These are phyloP conservation scores for Strix occidentalis DNA, from an alignment of 2,797 vertebrate genomes.

Conservation along the genomic window DNA sequence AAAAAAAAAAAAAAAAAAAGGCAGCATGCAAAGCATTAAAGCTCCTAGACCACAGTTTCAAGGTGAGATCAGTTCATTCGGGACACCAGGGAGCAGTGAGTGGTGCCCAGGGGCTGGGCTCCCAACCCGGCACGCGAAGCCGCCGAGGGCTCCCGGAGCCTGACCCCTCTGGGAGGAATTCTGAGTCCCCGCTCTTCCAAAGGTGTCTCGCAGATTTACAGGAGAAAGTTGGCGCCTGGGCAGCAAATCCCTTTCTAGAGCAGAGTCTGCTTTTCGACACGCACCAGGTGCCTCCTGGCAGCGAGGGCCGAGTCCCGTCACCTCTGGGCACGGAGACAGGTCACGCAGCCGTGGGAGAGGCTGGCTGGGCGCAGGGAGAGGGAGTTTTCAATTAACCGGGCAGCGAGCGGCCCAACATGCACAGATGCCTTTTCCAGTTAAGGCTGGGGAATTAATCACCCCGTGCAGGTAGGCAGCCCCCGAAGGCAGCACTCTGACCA, in stretches of 20 bases:
- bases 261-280: not conserved
- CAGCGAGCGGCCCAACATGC: not conserved
- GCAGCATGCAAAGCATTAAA: not conserved
- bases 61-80: not conserved
- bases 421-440: not conserved
- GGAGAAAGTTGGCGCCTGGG: not conserved
- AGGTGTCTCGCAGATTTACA: not conserved
- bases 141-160: not conserved
- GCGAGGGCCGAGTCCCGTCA: not conserved
- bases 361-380: not conserved
- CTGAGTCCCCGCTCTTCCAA: not conserved
- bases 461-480: not conserved
- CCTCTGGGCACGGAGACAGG: not conserved
- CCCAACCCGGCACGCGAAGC: rapidly evolving
- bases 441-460: not conserved
- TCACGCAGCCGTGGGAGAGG: not conserved
- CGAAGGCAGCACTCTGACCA: not conserved
- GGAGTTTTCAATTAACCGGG: not conserved
- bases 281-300: not conserved
- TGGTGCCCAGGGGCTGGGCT: not conserved
- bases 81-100: not conserved
- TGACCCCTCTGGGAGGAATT: not conserved
- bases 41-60: not conserved
- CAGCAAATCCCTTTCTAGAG: not conserved
- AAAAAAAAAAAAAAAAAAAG: not conserved